Conservation (phyloP, 2,797 vertebrate species). For the Silurus aristotelis region DNA sequence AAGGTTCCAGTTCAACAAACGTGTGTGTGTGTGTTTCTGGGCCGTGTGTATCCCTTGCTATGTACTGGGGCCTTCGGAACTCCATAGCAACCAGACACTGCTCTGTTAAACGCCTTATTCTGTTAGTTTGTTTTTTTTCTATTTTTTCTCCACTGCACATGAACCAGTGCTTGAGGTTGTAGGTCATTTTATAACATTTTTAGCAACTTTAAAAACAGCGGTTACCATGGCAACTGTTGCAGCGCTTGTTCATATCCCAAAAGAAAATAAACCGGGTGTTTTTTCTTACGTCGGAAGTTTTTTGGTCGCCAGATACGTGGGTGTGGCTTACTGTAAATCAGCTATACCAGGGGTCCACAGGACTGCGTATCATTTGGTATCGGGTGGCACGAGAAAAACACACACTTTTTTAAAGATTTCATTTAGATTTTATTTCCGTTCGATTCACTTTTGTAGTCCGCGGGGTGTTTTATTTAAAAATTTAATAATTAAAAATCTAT, state of each 20-base stretch:
- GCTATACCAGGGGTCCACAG: background rate
- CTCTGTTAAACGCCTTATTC: background rate
- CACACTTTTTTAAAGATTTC: too few relatives aligned
- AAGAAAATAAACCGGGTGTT: too few relatives aligned
- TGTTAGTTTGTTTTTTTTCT: too few relatives aligned
- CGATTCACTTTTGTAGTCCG: too few relatives aligned
- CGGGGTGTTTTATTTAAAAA: too few relatives aligned
- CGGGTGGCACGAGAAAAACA: too few relatives aligned
- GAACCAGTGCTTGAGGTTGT: background rate
- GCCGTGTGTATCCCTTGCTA: conserved; percentile 59
- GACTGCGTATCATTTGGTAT: too few relatives aligned
- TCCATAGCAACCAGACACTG: conserved; percentile 54
- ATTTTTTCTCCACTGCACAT: background rate
- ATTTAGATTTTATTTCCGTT: too few relatives aligned
- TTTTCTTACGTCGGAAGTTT: background rate
- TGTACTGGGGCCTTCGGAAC: conserved; percentile 59
- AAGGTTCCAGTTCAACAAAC: conserved; percentile 49
- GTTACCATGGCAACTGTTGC: background rate
- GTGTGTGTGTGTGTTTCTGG: conserved; percentile 14
- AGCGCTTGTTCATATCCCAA: too few relatives aligned
- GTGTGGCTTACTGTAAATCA: background rate
- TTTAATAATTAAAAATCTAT: too few relatives aligned
- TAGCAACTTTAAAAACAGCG: too few relatives aligned
- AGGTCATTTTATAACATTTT: too few relatives aligned
- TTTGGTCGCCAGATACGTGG: background rate